Evolutionary conservation across 2,888 invertebrate species (phyloP).

Genomic region (Eupithecia subfuscata): DNA sequence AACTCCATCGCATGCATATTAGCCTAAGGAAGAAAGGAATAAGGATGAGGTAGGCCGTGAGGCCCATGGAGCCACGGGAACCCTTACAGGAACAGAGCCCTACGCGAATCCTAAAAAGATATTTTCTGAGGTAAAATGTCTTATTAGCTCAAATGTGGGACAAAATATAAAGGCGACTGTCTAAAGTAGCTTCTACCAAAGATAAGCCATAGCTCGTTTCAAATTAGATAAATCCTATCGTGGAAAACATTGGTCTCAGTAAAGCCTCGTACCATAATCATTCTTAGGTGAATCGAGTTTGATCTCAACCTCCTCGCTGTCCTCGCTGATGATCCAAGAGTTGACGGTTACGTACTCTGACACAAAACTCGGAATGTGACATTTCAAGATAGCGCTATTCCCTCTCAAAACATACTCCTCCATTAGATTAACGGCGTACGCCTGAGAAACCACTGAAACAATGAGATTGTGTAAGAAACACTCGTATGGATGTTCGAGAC

Average conservation of each 20-base stretch:
- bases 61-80: slow-evolving; percentile 82
- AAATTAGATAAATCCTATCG: background rate
- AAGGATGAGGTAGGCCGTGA: slow-evolving; percentile 84
- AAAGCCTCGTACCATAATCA: slow-evolving; percentile 65
- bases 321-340: slow-evolving; percentile 93
- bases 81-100: slow-evolving; percentile 61
- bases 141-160: background rate
- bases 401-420: slow-evolving; percentile 96
- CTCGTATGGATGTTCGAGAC: background rate
- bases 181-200: background rate
- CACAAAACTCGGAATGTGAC: slow-evolving; percentile 96
- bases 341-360: slow-evolving; percentile 94
- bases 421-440: slow-evolving; percentile 95
- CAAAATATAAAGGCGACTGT: background rate
- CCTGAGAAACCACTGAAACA: slow-evolving; percentile 95
- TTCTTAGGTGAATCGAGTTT: slow-evolving; percentile 70
- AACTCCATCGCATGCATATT: slow-evolving; percentile 72
- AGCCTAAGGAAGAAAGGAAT: slow-evolving; percentile 84
- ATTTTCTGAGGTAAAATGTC: background rate
- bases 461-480: slow-evolving; percentile 40
- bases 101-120: slow-evolving; percentile 45
- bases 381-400: slow-evolving; percentile 95
- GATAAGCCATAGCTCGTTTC: background rate
- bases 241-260: background rate
- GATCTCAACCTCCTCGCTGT: slow-evolving; percentile 78